Base-by-base conservation (phyloP, 2,113 vertebrate species). In the Lophura nycthemera region DNA sequence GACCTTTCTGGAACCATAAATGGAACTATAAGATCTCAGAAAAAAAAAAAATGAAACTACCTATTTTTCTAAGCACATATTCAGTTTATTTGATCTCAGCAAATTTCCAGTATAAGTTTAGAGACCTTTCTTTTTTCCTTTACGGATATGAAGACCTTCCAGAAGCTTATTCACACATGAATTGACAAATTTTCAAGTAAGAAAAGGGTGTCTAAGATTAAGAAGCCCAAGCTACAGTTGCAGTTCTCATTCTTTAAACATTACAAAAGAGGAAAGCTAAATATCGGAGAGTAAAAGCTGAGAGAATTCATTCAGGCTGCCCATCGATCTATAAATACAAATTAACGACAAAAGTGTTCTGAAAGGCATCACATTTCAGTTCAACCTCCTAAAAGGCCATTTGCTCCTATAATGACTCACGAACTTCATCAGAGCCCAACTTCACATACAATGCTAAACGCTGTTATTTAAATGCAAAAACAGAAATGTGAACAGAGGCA, bases 361-460 rank as follows among this genome's bases (percentile, higher is more conserved):
- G 22, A 78, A 24, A 86, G 45, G n/a, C 27, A 42, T 6, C 61
- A 66, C 25, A 50, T 83, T 73, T 88, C 75, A 52, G 72, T 21
- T 32, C 13, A 10, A 32, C 27, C 36, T 78, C 76, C 69, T 75
- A 42, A 90, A 73, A 72, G 60, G 17, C 11, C 59, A 43, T 77
- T 92, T 81, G 66, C 36, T 69, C 48, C 81, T 48, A 36, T 1
- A 70, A 86, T 42, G 63, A 47, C 64, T 80, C 76, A 48, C 10
- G 36, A 93, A 88, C 52, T 72, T 88, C 60, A 91, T 67, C 85
- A 94, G 42, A 69, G 50, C 40, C 47, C 63, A 70, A 84, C 80
- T 86, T 92, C 42, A 89, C 86, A 86, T 36, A 32, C 34, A 72
- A 47, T 13, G 30, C 59, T 84, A 91, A 91, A 87, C 34, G 38